phyloP scores from a whole-genome alignment of 2,113 vertebrate genomes.

The Capricornis sumatraensis region DNA sequence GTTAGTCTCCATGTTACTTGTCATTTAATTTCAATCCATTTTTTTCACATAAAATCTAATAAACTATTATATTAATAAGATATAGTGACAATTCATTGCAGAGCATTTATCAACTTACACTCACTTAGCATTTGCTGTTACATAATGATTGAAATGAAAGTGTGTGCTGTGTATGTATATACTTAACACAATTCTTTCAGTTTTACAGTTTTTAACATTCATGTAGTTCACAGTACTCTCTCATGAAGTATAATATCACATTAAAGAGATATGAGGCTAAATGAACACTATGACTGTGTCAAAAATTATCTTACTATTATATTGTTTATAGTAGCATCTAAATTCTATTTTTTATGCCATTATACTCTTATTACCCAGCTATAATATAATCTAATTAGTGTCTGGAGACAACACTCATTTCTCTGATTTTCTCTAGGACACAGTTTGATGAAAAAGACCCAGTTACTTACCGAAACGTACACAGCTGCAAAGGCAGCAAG shows the following conservation, averaged over 20 bases:
- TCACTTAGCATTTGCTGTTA: not conserved
- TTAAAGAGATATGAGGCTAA: not conserved
- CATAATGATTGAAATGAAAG: not conserved
- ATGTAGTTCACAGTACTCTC: not conserved
- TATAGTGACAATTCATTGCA: not conserved
- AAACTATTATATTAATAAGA: not conserved
- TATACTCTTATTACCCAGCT: not conserved
- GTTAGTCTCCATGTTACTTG: not conserved
- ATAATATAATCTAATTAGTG: not conserved
- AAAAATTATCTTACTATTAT: not conserved
- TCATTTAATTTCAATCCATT: not conserved
- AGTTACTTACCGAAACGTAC: slow-evolving; percentile 95
- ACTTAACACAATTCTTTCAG: not conserved
- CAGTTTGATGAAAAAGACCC: slow-evolving; percentile 35
- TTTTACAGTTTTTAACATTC: not conserved
- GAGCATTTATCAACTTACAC: not conserved
- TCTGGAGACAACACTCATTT: not conserved
- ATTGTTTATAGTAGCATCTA: not conserved
- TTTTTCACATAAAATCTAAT: not conserved
- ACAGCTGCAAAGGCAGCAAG: slow-evolving; percentile 97
- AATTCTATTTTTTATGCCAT: slow-evolving; percentile 22
- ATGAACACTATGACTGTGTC: not conserved
- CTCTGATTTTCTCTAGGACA: slow-evolving; percentile 38
- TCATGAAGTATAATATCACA: not conserved
- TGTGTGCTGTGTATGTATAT: not conserved